A percentile compares a stretch with the other conserved stretches of the same genome.
These are phyloP conservation scores for Propithecus deckenii DNA, from an alignment of 2,797 vertebrate species.

Conservation along the genomic window DNA sequence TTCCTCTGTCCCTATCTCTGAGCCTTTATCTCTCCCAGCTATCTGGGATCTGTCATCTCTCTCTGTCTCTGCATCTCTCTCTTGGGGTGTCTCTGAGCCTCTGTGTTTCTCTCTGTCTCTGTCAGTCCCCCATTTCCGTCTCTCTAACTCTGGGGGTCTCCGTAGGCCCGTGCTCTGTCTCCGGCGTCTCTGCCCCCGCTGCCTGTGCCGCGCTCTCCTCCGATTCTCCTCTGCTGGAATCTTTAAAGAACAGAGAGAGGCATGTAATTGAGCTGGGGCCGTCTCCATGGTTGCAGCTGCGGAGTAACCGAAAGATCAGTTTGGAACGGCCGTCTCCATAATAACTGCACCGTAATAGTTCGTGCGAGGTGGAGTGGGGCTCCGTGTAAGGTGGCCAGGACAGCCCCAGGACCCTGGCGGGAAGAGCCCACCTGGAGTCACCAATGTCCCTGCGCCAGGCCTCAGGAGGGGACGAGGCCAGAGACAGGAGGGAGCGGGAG, in stretches of 20 bases:
- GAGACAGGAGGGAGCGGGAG: not conserved
- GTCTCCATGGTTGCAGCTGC: constrained; percentile 77
- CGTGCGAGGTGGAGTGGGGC: constrained; percentile 9
- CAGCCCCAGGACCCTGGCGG: not conserved
- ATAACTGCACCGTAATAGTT: constrained; percentile 70
- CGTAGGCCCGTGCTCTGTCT: not conserved
- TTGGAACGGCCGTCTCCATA: constrained; percentile 49
- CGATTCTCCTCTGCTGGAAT: constrained; percentile 43
- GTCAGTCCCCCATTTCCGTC: not conserved
- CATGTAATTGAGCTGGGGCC: constrained; percentile 67
- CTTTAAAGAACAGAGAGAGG: constrained; percentile 68
- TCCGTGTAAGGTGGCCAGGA: not conserved
- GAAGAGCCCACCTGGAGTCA: not conserved
- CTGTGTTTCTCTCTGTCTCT: not conserved
- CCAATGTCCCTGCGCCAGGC: not conserved
- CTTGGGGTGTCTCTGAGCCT: not conserved
- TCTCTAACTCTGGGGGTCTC: not conserved
- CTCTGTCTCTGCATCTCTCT: not conserved
- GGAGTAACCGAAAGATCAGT: constrained; percentile 64
- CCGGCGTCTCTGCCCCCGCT: not conserved
- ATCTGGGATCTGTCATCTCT: not conserved
- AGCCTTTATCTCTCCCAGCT: not conserved
- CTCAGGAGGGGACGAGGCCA: not conserved
- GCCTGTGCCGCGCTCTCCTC: not conserved
- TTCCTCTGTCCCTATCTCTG: not conserved